Conservation (phyloP, 37 sponge, comb jelly and placozoan species). For the Dysidea cf. avara region DNA sequence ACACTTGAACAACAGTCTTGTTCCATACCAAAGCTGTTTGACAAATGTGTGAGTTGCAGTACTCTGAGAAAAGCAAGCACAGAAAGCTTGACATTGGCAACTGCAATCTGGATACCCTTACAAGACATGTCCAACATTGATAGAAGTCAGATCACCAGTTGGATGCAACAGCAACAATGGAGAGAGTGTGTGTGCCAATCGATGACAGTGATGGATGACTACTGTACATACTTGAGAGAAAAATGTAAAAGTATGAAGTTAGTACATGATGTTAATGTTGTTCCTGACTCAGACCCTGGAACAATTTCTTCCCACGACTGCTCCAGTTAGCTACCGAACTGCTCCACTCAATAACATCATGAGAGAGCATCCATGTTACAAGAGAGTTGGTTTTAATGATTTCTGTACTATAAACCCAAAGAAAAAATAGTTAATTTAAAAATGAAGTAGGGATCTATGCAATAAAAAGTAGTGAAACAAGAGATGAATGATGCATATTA, state of each 20-base stretch:
- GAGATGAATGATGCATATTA: no score
- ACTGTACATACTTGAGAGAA: neutral
- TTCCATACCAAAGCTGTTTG: neutral
- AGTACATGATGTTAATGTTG: conserved; percentile 4
- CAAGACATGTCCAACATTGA: neutral
- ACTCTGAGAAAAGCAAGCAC: neutral
- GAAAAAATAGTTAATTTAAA: conserved; percentile 8
- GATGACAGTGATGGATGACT: conserved; percentile 8
- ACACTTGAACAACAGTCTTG: conserved; percentile 1
- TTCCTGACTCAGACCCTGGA: neutral
- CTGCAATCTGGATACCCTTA: neutral
- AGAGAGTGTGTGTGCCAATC: neutral
- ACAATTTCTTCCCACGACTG: neutral
- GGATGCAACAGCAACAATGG: conserved; percentile 17
- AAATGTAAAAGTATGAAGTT: neutral
- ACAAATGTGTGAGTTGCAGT: neutral
- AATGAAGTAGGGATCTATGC: no score
- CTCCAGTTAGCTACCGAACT: neutral
- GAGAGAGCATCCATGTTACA: neutral
- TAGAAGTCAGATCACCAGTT: neutral
- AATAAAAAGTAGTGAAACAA: no score
- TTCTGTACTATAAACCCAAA: conserved; percentile 1
- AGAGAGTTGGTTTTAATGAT: neutral
- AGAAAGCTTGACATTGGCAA: neutral
- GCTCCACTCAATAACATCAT: neutral